These are phyloP conservation scores for Eulemur macaco DNA, from an alignment of 2,113 vertebrate genomes.

Conservation along the genomic window DNA sequence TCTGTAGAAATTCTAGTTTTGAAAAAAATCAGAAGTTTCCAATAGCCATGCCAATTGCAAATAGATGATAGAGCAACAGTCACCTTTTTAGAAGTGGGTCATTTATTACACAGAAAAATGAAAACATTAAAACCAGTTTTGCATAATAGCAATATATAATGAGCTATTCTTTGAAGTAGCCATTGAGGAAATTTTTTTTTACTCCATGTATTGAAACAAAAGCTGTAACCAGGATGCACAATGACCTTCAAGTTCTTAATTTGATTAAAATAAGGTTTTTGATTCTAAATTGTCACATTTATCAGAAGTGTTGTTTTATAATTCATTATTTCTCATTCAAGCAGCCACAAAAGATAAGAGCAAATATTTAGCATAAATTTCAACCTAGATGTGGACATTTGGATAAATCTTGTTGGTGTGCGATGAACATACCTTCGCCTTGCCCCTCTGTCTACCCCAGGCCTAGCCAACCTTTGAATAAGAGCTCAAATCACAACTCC, in stretches of 20 bases:
- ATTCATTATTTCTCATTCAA: background rate
- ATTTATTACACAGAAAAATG: background rate
- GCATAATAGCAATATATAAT: conserved; percentile 1
- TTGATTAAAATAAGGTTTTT: conserved; percentile 27
- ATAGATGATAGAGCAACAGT: background rate
- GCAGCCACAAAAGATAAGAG: background rate
- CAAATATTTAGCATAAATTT: background rate
- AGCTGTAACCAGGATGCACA: background rate
- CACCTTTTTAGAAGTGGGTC: background rate
- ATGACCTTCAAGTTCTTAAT: conserved; percentile 22
- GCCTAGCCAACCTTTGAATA: background rate
- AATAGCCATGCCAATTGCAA: background rate
- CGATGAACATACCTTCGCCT: background rate
- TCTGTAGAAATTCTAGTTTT: background rate
- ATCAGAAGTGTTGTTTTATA: background rate
- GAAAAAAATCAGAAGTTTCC: conserved; percentile 13
- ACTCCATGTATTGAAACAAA: background rate
- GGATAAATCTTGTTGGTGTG: background rate
- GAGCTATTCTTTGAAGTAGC: background rate
- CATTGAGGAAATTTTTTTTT: background rate
- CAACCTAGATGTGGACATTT: background rate
- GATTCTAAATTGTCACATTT: background rate
- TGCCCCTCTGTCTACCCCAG: background rate
- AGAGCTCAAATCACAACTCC: background rate
- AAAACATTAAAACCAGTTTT: background rate